Percentiles rank a stretch among this genome's conserved stretches.
These are phyloP conservation scores for Chouioia cunea DNA, from an alignment of 2,888 invertebrate genomes.

Conservation along the genomic window DNA sequence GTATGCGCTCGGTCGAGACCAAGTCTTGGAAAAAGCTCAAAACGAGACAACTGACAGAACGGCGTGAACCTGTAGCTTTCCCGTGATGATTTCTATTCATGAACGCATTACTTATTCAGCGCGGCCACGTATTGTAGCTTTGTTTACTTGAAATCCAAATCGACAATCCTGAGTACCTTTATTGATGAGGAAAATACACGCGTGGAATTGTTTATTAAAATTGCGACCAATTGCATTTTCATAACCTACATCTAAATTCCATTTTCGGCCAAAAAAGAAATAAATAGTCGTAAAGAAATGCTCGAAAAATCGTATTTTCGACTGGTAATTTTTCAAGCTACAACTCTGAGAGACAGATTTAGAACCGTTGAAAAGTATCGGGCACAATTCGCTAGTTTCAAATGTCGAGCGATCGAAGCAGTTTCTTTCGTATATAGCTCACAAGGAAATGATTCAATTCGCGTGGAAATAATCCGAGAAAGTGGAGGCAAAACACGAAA, in stretches of 20 bases:
- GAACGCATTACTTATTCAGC: conserved; percentile 3
- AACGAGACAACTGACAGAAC: conserved; percentile 52
- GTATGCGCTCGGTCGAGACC: conserved; percentile 40
- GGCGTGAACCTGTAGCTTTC: conserved; percentile 28
- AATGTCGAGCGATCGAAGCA: conserved; percentile 12
- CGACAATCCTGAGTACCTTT: too few species aligned
- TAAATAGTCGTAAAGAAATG: too few species aligned
- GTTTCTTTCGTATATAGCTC: neutral
- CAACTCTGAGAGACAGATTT: neutral
- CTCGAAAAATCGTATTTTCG: too few species aligned
- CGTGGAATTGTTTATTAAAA: too few species aligned
- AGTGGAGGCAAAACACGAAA: conserved; percentile 10
- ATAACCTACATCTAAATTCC: too few species aligned
- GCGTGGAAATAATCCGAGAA: conserved; percentile 33
- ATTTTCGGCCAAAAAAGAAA: too few species aligned
- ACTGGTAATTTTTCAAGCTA: neutral
- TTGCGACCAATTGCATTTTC: too few species aligned
- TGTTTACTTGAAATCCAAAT: conserved; percentile 2
- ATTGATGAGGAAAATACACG: too few species aligned
- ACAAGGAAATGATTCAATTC: conserved; percentile 31
- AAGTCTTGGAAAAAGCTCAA: conserved; percentile 54
- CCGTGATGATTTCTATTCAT: conserved; percentile 17
- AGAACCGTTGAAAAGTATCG: conserved; percentile 14
- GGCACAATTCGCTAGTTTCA: too few species aligned
- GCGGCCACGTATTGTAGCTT: neutral